Base-by-base conservation (phyloP, 2,113 vertebrate species). In the Zootoca vivipara region DNA sequence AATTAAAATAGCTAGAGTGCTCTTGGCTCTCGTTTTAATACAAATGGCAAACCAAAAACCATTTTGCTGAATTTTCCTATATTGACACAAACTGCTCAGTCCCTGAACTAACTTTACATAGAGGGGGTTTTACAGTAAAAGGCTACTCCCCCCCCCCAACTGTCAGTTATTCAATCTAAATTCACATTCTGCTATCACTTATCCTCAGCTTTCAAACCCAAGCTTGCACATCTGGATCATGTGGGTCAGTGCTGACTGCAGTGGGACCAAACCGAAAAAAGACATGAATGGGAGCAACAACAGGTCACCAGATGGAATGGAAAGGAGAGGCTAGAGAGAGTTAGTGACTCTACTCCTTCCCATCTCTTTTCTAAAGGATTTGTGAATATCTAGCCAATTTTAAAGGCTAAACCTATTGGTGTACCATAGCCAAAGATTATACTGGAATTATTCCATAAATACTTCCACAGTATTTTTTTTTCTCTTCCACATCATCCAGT, bases 161-260 rank as follows among this genome's bases (percentile, higher is more conserved):
- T 30, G 13, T 42, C 15, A n/a, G 7, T 82, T 9, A 69, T 28
- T 35, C 89, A 65, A 38, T 88, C 70, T 90, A 82, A 87, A 58
- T 64, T 13, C 20, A 22, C 46, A 64, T 26, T 33, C 33, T 77
- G 13, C 3, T 22, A 30, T 85, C 16, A 30, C 28, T 40, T 70
- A 16, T 46, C 28, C 18, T 85, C 58, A 7, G 10, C 46, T 80
- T 28, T 62, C 33, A 38, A 75, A 52, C 1, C 24, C 35, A 30
- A n/a, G 83, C 52, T 26, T n/a, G 35, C 28, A 10, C 24, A 64
- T 64, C 73, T 62, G 35, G 56, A 4, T 62, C 16, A 58, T 40
- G 26, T 13, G 13, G 13, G 4, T 12, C 83, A 74, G 4, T 62
- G 7, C 72, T 85, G 73, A 38, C 15, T 38, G 58, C 33, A 10